These are phyloP conservation scores for Pipistrellus pipistrellus DNA, from an alignment of 2,797 vertebrate species.

Conservation along the genomic window DNA sequence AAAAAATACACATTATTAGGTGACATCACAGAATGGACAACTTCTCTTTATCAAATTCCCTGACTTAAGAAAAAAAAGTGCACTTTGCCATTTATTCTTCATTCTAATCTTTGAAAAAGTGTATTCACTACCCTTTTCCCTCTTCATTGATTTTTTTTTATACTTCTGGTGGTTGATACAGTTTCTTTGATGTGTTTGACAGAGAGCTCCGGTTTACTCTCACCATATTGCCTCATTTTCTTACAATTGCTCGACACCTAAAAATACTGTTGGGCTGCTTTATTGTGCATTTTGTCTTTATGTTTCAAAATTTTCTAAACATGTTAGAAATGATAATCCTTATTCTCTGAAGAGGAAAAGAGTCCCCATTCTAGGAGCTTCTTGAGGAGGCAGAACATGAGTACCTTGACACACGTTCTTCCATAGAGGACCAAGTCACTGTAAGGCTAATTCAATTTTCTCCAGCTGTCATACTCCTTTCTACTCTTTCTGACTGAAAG, in stretches of 20 bases:
- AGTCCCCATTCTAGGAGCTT: background rate
- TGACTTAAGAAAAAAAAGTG: background rate
- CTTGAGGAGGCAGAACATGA: background rate
- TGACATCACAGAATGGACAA: background rate
- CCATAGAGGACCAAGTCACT: background rate
- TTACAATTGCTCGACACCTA: background rate
- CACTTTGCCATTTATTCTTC: background rate
- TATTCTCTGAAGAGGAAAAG: background rate
- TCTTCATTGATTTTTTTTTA: conserved; percentile 43
- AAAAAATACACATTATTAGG: conserved; percentile 16
- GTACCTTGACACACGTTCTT: background rate
- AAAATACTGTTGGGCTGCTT: background rate
- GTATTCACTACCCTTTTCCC: background rate
- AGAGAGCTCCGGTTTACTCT: background rate
- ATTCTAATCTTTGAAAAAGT: background rate
- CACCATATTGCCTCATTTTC: conserved; percentile 46
- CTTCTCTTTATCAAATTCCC: conserved; percentile 17
- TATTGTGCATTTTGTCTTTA: conserved; percentile 15
- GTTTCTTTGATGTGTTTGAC: conserved; percentile 6
- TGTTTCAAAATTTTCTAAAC: background rate
- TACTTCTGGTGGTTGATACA: background rate
- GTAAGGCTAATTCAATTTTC: background rate
- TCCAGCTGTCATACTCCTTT: background rate
- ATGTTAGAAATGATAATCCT: background rate
- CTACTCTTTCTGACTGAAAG: background rate